Conservation (phyloP, 2,797 vertebrate species). For the Borostomias antarcticus region DNA sequence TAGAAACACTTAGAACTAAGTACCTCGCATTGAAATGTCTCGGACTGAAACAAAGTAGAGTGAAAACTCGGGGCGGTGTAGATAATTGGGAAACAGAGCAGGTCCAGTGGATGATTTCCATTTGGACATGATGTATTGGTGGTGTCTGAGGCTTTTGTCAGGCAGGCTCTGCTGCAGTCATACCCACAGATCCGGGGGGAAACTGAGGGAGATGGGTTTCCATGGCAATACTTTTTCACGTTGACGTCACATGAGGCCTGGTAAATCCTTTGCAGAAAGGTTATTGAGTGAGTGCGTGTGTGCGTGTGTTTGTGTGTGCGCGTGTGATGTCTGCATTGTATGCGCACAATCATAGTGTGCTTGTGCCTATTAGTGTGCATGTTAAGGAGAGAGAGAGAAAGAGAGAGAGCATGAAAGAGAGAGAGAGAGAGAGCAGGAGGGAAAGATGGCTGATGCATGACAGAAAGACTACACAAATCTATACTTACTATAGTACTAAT, state of each 20-base stretch:
- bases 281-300: constrained; percentile 33
- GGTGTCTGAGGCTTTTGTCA: constrained; percentile 4
- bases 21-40: no score
- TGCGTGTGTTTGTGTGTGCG: constrained; percentile 1
- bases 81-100: no score
- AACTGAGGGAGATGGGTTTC: constrained; percentile 71
- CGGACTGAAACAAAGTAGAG: no score
- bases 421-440: constrained; percentile 1
- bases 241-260: constrained; percentile 68
- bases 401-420: constrained; percentile 18
- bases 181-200: constrained; percentile 51
- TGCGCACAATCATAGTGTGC: no score
- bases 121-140: neutral
- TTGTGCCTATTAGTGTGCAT: constrained; percentile 13
- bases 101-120: no score
- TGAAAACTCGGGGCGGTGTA: no score
- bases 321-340: neutral
- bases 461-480: constrained; percentile 16
- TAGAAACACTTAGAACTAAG: no score
- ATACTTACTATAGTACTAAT: constrained; percentile 22
- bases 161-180: constrained; percentile 33
- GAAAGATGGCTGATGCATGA: neutral
- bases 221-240: constrained; percentile 68
- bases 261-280: constrained; percentile 61
- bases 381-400: neutral